Evolutionary conservation across 2,113 vertebrate genomes (phyloP), one percentile per base, ranked within the genome.

Genomic region (Ptychochromis oligacanthus): DNA sequence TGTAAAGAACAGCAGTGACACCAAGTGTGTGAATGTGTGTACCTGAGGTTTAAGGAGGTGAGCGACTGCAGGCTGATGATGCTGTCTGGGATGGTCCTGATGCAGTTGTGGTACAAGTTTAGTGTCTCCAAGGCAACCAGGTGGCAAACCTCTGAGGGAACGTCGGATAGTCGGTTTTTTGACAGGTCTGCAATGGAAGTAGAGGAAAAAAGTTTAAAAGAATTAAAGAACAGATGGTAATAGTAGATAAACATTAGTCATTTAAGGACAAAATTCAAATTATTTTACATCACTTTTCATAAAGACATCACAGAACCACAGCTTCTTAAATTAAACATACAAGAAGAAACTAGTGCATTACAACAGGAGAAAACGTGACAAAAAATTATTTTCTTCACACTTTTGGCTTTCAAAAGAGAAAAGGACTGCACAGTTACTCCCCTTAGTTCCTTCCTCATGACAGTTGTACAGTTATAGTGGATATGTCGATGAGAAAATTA

Each of bases 51-150:
- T 91, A 99, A 93, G 70, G 96, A 97, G 10, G 97, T 99, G 80
- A 99, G 95, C 46, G 97, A 97, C 94, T 98, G 97, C 72, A 99
- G 95, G 85, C 96, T 95, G 87, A 97, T 91, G 91, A 98, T 94
- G 80, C 95, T 93, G 91, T 99, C 97, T 3, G 98, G 98, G 94
- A 99, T 96, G 94, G 96, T 95, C 94, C 95, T 96, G 94, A 99
- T 98, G 91, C 98, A 99, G 89, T 99, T 99, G 92, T 99, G 98
- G 86, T 99, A 98, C 12, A 99, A 93, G 91, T 97, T 99, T 79
- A 99, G 95, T 22, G 95, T 97, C 95, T 99, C 98, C 95, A 99
- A 90, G 79, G 98, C 98, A 52, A 99, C 97, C 75, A 99, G 96
- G 76, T 98, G 96, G 88, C 97, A 97, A 64, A 98, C 85, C 74